A percentile compares a stretch with the other conserved stretches of the same genome.
Conservation (phyloP, 2,888 invertebrate species). For the Diplolepis rosae region DNA sequence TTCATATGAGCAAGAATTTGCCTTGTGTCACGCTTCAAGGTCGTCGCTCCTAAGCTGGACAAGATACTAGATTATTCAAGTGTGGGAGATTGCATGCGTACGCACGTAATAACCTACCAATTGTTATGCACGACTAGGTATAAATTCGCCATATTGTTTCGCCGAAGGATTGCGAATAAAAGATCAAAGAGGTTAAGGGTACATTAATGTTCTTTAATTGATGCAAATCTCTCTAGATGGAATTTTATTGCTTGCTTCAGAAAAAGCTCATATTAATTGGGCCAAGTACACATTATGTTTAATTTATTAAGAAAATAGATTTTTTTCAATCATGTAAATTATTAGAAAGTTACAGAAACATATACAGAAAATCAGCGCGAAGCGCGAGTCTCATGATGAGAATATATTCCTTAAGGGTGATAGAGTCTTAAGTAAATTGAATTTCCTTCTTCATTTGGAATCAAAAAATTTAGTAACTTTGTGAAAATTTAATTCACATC, state of each 20-base stretch:
- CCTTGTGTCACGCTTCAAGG: slow-evolving; percentile 43
- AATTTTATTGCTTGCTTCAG: slow-evolving; percentile 17
- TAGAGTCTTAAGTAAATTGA: too few species aligned
- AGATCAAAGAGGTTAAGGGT: slow-evolving; percentile 37
- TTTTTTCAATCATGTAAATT: too few species aligned
- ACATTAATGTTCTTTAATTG: slow-evolving; percentile 33
- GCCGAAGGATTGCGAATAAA: slow-evolving; percentile 34
- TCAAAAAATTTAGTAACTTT: too few species aligned
- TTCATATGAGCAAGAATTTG: slow-evolving; percentile 39
- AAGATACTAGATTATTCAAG: slow-evolving; percentile 35
- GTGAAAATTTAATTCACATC: too few species aligned
- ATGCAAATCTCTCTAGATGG: slow-evolving; percentile 13
- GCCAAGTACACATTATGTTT: not conserved
- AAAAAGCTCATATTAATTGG: slow-evolving; percentile 4
- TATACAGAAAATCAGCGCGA: too few species aligned
- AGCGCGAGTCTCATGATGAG: too few species aligned
- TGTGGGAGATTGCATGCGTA: slow-evolving; percentile 40
- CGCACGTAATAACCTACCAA: not conserved
- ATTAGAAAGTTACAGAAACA: too few species aligned
- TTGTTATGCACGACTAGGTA: slow-evolving; percentile 41
- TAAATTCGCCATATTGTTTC: slow-evolving; percentile 34
- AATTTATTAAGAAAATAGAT: too few species aligned
- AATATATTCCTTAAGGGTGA: too few species aligned
- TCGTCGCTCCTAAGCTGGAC: slow-evolving; percentile 33
- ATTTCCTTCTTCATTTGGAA: too few species aligned